phyloP scores from a whole-genome alignment of 2,888 invertebrate species.

The Mayetiola destructor region DNA sequence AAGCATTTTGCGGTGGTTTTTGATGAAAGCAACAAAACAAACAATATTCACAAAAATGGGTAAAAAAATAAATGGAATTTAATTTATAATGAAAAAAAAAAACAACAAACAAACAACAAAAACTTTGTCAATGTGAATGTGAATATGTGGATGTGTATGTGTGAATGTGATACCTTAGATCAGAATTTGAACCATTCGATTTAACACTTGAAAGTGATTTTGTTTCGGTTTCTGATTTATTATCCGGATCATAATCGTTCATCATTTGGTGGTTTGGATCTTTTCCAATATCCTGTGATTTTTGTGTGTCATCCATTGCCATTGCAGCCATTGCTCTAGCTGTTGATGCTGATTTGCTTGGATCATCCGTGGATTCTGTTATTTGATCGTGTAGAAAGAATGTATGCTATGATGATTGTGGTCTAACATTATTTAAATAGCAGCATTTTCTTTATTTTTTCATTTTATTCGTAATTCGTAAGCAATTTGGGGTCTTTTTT shows the following conservation, averaged over 20 bases:
- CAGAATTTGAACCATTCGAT: constrained; percentile 62
- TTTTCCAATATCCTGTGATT: not conserved
- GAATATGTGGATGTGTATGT: no score
- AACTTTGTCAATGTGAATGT: no score
- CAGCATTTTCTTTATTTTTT: not conserved
- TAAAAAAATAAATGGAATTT: not conserved
- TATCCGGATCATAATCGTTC: constrained; percentile 62
- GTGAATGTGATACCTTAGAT: constrained; percentile 71
- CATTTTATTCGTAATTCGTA: not conserved
- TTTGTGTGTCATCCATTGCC: not conserved
- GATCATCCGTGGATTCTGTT: not conserved
- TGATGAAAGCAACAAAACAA: not conserved
- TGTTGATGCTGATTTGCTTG: not conserved
- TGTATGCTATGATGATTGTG: not conserved
- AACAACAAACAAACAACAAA: not conserved
- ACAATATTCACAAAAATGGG: not conserved
- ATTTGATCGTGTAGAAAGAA: not conserved
- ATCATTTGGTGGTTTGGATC: not conserved
- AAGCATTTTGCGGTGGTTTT: not conserved
- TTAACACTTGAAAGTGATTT: constrained; percentile 73
- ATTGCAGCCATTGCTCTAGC: constrained; percentile 8
- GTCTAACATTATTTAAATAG: not conserved
- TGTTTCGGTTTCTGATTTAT: constrained; percentile 84
- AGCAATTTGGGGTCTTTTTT: no score
- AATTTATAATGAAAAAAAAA: not conserved